Conservation (phyloP, 2,888 invertebrate genomes). For the Palloptera scutellata region DNA sequence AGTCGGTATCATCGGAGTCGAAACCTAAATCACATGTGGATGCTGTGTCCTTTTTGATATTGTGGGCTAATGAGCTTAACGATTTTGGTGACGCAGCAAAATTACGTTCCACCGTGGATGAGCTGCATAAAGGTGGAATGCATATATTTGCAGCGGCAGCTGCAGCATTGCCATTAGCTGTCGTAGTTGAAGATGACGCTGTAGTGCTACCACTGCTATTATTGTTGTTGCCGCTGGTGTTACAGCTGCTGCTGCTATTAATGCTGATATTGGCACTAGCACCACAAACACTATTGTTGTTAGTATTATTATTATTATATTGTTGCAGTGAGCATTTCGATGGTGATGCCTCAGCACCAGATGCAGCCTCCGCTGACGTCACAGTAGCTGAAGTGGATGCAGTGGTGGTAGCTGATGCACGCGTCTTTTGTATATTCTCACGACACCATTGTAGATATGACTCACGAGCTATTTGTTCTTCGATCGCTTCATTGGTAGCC, state of each 20-base stretch:
- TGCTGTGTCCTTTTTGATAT: slow-evolving; percentile 45
- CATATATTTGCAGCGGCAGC: slow-evolving; percentile 28
- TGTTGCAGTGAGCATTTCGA: slow-evolving; percentile 53
- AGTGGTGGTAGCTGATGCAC: slow-evolving; percentile 41
- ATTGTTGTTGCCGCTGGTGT: slow-evolving; percentile 34
- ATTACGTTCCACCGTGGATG: slow-evolving; percentile 30
- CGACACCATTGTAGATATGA: slow-evolving; percentile 83
- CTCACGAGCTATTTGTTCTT: slow-evolving; percentile 86
- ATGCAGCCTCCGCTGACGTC: slow-evolving; percentile 57
- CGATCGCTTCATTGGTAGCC: slow-evolving; percentile 88
- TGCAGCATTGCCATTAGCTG: slow-evolving; percentile 26
- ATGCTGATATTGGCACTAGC: slow-evolving; percentile 17
- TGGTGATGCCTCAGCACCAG: slow-evolving; percentile 55
- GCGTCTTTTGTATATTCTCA: slow-evolving; percentile 70
- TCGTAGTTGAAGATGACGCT: slow-evolving; percentile 28
- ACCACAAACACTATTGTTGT: slow-evolving; percentile 19
- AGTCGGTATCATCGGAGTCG: slow-evolving; percentile 62
- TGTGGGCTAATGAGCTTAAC: slow-evolving; percentile 42
- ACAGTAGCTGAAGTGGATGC: slow-evolving; percentile 49
- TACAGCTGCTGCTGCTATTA: slow-evolving; percentile 26
- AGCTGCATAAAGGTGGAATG: background rate
- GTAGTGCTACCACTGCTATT: slow-evolving; percentile 34
- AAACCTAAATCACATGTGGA: slow-evolving; percentile 44
- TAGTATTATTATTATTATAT: slow-evolving; percentile 40
- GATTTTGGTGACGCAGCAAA: slow-evolving; percentile 50